Conservation (phyloP, 2,797 vertebrate species). For the Anguilla megastoma region DNA sequence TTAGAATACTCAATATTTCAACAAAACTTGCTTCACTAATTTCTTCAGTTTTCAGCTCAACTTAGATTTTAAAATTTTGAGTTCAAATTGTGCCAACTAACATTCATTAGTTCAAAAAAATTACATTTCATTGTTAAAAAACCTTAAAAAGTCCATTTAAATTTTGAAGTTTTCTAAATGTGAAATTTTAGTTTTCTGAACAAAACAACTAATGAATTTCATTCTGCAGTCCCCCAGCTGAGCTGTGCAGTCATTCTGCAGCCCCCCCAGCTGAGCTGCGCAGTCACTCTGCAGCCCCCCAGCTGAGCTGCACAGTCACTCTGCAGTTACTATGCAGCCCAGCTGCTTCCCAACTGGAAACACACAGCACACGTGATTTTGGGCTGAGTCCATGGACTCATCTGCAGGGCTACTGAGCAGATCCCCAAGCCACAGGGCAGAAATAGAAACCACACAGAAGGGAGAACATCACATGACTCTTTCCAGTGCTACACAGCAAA, state of each 20-base stretch:
- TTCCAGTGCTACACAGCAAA: background rate
- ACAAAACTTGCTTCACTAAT: too few species aligned
- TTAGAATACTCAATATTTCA: too few species aligned
- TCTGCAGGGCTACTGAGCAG: background rate
- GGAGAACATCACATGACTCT: background rate
- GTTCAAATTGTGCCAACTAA: too few species aligned
- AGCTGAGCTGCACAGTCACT: background rate
- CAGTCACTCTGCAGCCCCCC: background rate
- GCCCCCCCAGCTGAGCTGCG: too few species aligned
- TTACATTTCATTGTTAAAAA: too few species aligned
- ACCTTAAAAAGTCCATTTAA: too few species aligned
- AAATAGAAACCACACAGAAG: background rate
- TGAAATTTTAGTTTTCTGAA: too few species aligned
- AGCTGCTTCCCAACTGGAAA: constrained; percentile 46
- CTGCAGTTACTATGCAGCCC: constrained; percentile 46
- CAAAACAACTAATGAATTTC: too few species aligned
- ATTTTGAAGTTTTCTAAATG: too few species aligned
- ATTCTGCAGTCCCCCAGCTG: background rate
- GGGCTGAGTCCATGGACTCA: background rate
- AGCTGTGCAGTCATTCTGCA: background rate
- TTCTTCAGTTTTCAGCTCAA: too few species aligned
- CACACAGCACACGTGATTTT: background rate
- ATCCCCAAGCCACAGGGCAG: background rate
- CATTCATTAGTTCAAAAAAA: too few species aligned
- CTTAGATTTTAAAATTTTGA: too few species aligned